These are phyloP conservation scores for Seira sanloemensis DNA, from an alignment of 2,888 invertebrate species.

Conservation along the genomic window DNA sequence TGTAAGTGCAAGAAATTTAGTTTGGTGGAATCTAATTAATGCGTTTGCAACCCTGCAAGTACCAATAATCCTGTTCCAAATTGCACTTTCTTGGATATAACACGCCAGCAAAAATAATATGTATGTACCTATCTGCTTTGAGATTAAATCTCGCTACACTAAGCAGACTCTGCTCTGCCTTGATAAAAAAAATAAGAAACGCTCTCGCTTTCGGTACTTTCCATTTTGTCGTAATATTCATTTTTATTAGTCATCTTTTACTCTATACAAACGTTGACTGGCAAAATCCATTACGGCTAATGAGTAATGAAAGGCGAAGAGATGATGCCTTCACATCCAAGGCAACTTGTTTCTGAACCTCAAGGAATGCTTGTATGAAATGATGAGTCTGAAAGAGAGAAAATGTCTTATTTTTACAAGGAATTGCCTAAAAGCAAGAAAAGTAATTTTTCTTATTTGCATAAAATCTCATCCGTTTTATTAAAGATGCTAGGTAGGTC, in stretches of 20 bases:
- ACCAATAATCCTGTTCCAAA: too few species aligned
- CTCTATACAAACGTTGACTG: not conserved
- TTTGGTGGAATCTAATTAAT: too few species aligned
- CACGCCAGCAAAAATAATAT: too few species aligned
- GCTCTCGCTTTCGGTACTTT: not conserved
- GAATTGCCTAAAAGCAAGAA: conserved; percentile 9
- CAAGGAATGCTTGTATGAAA: not conserved
- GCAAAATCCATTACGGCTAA: not conserved
- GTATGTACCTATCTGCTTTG: not conserved
- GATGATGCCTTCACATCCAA: not conserved
- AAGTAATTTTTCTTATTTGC: conserved; percentile 35
- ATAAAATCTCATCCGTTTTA: conserved; percentile 30
- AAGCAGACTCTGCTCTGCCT: not conserved
- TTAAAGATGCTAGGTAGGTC: not conserved
- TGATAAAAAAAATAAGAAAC: not conserved
- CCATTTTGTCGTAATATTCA: not conserved
- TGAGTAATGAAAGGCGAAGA: not conserved
- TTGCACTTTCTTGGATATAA: too few species aligned
- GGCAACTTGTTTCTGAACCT: not conserved
- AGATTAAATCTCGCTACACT: not conserved
- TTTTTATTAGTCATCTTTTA: not conserved
- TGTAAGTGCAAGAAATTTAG: not conserved
- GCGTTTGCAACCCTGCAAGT: too few species aligned
- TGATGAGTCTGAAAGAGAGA: not conserved
- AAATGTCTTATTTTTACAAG: not conserved